Evolutionary conservation across 2,113 vertebrate genomes (phyloP).

Genomic region (Anarrhichthys ocellatus): DNA sequence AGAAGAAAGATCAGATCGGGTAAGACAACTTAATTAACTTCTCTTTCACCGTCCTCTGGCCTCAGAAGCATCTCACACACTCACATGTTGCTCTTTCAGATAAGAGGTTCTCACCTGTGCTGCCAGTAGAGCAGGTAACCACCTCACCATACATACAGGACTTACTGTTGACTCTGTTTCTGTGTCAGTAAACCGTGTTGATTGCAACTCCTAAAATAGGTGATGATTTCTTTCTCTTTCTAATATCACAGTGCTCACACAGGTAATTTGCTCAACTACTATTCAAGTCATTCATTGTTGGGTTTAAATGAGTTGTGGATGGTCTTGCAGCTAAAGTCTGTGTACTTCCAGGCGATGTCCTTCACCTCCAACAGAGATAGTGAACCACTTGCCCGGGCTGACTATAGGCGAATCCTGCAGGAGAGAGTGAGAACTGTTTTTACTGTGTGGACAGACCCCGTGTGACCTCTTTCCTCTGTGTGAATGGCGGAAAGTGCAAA

Average conservation of each 20-base stretch:
- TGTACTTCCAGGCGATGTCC: constrained; percentile 58
- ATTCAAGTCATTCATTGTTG: background rate
- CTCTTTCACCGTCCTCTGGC: background rate
- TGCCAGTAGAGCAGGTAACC: constrained; percentile 61
- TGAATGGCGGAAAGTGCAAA: background rate
- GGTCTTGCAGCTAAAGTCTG: constrained; percentile 15
- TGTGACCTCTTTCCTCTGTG: background rate
- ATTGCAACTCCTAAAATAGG: background rate
- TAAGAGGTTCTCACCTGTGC: background rate
- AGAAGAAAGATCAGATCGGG: constrained; percentile 60
- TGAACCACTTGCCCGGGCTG: constrained; percentile 54
- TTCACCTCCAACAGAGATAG: constrained; percentile 63
- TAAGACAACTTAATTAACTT: constrained; percentile 29
- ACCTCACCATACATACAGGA: background rate
- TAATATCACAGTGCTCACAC: constrained; percentile 31
- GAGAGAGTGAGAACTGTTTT: constrained; percentile 61
- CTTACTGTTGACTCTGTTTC: background rate
- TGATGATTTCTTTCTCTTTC: constrained; percentile 42
- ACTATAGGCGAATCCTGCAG: constrained; percentile 31
- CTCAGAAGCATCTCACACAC: background rate
- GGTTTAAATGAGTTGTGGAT: background rate
- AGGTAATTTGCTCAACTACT: constrained; percentile 63
- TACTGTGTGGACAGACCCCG: background rate
- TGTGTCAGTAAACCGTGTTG: background rate
- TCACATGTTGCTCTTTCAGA: constrained; percentile 57